Percentiles rank a stretch among this genome's conserved stretches.
Evolutionary conservation across 2,113 vertebrate species (phyloP).

Genomic region (Accipiter cooperii): DNA sequence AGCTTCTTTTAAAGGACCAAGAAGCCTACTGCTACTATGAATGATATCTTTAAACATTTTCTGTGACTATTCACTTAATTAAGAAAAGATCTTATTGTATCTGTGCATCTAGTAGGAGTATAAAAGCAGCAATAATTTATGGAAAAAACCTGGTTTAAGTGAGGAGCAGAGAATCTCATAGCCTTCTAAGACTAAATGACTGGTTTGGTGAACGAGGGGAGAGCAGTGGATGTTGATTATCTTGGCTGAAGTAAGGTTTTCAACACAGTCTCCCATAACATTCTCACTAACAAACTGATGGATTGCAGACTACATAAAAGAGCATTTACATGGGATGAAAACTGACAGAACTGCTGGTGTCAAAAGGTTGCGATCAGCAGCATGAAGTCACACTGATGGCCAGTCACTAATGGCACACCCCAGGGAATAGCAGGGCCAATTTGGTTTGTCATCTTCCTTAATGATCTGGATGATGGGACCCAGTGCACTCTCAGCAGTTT

Average conservation of each 20-base stretch:
- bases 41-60: not conserved
- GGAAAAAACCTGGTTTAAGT: not conserved
- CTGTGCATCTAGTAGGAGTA: not conserved
- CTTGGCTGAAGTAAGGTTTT: not conserved
- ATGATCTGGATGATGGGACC: not conserved
- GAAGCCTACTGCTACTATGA: not conserved
- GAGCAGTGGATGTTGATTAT: not conserved
- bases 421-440: not conserved
- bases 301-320: not conserved
- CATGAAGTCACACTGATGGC: not conserved
- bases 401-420: not conserved
- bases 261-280: not conserved
- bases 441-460: not conserved
- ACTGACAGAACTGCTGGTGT: not conserved
- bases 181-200: not conserved
- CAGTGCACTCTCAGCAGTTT: not conserved
- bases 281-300: not conserved
- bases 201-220: not conserved
- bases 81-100: not conserved
- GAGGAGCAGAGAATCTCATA: not conserved
- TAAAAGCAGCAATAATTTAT: not conserved
- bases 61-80: not conserved
- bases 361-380: not conserved
- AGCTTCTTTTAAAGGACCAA: not conserved
- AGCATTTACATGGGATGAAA: not conserved